Percentiles rank a stretch among this genome's conserved stretches.
Evolutionary conservation across 2,113 vertebrate species (phyloP).

Genomic region (Anolis carolinensis): DNA sequence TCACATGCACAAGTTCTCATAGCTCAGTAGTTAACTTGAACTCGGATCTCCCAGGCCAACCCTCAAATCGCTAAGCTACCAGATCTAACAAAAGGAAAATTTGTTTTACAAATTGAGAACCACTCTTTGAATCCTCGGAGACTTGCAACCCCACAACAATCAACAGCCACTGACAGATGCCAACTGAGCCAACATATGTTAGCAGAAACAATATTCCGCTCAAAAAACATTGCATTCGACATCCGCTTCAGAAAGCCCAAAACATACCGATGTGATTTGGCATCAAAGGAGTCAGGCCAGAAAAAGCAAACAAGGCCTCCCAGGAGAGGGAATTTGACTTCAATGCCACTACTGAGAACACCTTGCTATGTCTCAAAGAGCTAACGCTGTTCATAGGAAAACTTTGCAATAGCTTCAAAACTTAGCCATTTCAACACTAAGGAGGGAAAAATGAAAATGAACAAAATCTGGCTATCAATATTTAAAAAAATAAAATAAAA

Average conservation of each 20-base stretch:
- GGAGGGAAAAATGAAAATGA: too few species aligned
- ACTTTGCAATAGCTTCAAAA: background rate
- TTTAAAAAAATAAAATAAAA: too few species aligned
- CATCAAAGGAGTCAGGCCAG: background rate
- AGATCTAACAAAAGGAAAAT: background rate
- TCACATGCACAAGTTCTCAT: too few species aligned
- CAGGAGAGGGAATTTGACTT: background rate
- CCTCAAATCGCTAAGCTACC: too few species aligned
- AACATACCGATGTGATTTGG: background rate
- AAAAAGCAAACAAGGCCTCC: background rate
- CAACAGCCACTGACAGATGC: background rate
- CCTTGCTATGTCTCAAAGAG: background rate
- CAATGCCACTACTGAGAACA: background rate
- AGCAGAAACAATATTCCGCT: background rate
- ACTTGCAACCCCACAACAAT: background rate
- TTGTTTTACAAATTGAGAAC: background rate
- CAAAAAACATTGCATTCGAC: too few species aligned
- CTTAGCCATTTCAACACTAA: too few species aligned
- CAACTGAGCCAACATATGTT: background rate
- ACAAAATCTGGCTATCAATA: too few species aligned
- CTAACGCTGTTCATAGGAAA: background rate
- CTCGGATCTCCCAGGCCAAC: too few species aligned
- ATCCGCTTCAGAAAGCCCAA: background rate
- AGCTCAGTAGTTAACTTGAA: too few species aligned
- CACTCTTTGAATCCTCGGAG: background rate